Conservation (phyloP, 1,140 invertebrate species). For the Leptestheria dahalacensis region DNA sequence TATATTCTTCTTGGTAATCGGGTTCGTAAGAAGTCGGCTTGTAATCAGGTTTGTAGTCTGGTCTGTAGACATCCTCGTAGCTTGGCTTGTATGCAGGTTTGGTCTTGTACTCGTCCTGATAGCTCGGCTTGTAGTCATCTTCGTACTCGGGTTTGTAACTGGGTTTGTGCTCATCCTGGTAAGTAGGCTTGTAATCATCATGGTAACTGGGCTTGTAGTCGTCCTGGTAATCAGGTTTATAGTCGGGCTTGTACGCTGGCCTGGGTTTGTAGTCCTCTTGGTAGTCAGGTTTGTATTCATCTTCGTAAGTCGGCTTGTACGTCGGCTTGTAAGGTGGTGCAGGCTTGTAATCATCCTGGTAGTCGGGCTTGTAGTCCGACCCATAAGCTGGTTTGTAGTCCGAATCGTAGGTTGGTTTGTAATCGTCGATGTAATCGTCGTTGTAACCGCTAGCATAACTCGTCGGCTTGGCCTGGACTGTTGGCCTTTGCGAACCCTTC, state of each 20-base stretch:
- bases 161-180: background rate
- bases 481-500: background rate
- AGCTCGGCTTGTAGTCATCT: background rate
- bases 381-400: background rate
- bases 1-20: background rate
- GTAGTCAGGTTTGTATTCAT: slow-evolving; percentile 1
- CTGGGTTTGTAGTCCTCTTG: background rate
- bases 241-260: background rate
- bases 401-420: background rate
- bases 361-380: too few species aligned
- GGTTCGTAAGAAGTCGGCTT: slow-evolving; percentile 1
- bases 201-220: background rate
- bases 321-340: background rate
- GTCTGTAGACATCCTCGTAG: background rate
- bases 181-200: slow-evolving; percentile 4
- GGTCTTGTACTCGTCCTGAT: background rate
- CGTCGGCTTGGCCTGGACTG: background rate
- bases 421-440: background rate
- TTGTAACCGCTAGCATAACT: background rate
- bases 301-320: background rate
- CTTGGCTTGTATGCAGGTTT: background rate
- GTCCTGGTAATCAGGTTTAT: slow-evolving; percentile 2
- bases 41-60: background rate
- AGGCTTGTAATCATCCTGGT: slow-evolving; percentile 3
- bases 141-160: background rate